Conservation (phyloP, 1,140 invertebrate species). For the Euglossa dilemma region DNA sequence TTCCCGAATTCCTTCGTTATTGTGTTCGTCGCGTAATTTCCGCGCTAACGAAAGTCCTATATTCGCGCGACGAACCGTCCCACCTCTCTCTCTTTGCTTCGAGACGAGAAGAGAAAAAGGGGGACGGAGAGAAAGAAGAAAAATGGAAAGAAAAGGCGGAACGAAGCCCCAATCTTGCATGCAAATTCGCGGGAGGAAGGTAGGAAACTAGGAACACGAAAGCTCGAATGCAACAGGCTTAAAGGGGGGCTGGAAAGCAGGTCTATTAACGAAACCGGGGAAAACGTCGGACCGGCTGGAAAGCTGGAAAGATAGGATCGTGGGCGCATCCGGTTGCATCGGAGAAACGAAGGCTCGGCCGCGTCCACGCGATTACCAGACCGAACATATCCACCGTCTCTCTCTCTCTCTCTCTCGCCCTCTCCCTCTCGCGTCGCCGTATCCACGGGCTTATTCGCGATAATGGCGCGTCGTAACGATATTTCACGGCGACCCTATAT, state of each 20-base stretch:
- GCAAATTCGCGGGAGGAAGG: neutral
- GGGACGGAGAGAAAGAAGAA: too few relatives aligned
- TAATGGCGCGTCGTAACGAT: conserved; percentile 65
- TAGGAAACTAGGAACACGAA: neutral
- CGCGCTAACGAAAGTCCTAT: neutral
- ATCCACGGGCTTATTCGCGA: conserved; percentile 58
- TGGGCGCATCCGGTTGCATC: neutral
- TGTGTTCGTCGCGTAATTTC: neutral
- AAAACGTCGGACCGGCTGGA: neutral
- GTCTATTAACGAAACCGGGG: neutral
- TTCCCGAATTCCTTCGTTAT: neutral
- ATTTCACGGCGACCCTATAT: conserved; percentile 64
- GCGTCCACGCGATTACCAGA: conserved; percentile 37
- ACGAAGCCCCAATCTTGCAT: neutral
- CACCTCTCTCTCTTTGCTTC: too few relatives aligned
- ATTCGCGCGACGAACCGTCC: neutral
- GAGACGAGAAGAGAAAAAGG: too few relatives aligned
- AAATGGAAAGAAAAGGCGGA: too few relatives aligned
- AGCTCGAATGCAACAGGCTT: conserved; percentile 21
- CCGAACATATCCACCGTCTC: conserved; percentile 22
- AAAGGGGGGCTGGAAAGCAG: neutral
- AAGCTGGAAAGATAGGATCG: neutral
- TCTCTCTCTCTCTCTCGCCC: neutral
- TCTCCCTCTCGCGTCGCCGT: neutral
- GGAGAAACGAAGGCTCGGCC: neutral